These are phyloP conservation scores for Zaprionus nigranus DNA, from an alignment of 1,140 invertebrate genomes.

Conservation along the genomic window DNA sequence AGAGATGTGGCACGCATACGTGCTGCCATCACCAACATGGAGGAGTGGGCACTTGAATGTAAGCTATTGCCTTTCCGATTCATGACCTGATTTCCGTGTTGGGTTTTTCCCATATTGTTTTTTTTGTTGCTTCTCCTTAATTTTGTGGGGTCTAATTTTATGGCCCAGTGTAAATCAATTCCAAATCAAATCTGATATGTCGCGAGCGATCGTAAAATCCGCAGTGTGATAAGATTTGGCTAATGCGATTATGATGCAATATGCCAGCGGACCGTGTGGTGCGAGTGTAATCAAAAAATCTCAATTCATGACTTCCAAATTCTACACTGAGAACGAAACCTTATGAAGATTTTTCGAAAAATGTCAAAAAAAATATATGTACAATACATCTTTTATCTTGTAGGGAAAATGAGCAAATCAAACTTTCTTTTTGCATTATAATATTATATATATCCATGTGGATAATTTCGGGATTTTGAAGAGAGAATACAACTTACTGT, in stretches of 20 bases:
- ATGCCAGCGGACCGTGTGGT: not conserved
- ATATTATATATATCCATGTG: no score
- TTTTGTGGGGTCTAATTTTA: constrained; percentile 2
- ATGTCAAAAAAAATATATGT: not conserved
- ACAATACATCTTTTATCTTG: not conserved
- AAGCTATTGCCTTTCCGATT: constrained; percentile 30
- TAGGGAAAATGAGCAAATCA: no score
- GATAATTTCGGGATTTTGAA: no score
- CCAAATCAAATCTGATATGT: constrained; percentile 25
- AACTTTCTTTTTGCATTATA: no score
- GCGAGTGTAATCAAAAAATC: not conserved
- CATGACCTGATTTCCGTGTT: not conserved
- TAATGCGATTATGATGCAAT: constrained; percentile 20
- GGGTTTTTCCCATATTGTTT: not conserved
- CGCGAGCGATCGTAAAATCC: not conserved
- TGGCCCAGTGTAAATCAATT: constrained; percentile 29
- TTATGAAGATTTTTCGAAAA: not conserved
- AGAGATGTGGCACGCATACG: constrained; percentile 55
- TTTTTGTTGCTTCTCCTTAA: not conserved
- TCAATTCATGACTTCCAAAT: not conserved
- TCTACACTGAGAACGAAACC: not conserved
- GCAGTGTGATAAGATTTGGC: constrained; percentile 19
- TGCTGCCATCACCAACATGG: constrained; percentile 54
- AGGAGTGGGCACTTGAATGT: constrained; percentile 76
- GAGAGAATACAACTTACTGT: no score